phyloP scores from a whole-genome alignment of 2,797 vertebrate species.

The Chrysocyon brachyurus region DNA sequence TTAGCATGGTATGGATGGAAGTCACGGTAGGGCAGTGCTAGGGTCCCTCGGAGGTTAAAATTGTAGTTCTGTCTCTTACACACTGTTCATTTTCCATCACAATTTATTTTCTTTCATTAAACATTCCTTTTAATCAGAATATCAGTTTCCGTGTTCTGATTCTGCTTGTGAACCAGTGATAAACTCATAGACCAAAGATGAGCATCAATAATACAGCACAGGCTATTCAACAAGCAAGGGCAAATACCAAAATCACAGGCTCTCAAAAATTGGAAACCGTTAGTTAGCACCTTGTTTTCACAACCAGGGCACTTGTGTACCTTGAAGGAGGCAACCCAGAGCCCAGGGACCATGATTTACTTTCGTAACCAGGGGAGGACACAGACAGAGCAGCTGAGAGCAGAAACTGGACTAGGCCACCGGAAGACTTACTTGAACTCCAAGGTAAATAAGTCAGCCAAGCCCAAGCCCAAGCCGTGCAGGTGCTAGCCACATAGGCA shows the following conservation, averaged over 20 bases:
- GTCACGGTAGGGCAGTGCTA: slow-evolving; percentile 88
- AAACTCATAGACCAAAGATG: slow-evolving; percentile 85
- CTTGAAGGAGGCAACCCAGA: slow-evolving; percentile 58
- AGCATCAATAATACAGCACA: slow-evolving; percentile 78
- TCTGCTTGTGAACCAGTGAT: slow-evolving; percentile 85
- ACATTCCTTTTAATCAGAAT: slow-evolving; percentile 94
- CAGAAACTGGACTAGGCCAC: background rate
- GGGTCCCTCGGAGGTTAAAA: slow-evolving; percentile 93
- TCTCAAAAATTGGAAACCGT: slow-evolving; percentile 70
- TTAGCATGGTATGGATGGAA: slow-evolving; percentile 91
- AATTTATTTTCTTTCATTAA: slow-evolving; percentile 93
- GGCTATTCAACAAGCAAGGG: slow-evolving; percentile 21
- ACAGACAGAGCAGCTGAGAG: background rate
- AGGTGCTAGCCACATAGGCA: background rate
- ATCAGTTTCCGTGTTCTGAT: slow-evolving; percentile 90
- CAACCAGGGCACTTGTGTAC: slow-evolving; percentile 57
- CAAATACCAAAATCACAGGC: slow-evolving; percentile 66
- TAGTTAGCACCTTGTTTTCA: slow-evolving; percentile 74
- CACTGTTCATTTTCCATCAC: slow-evolving; percentile 88
- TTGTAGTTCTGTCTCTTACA: slow-evolving; percentile 89
- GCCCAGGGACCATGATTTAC: slow-evolving; percentile 4
- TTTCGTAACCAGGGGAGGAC: slow-evolving; percentile 6
- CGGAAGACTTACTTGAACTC: slow-evolving; percentile 34
- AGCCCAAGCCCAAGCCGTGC: background rate
- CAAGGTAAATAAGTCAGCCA: slow-evolving; percentile 24